phyloP scores from a whole-genome alignment of 2,888 invertebrate genomes.

The Eustalomyia histrio region DNA sequence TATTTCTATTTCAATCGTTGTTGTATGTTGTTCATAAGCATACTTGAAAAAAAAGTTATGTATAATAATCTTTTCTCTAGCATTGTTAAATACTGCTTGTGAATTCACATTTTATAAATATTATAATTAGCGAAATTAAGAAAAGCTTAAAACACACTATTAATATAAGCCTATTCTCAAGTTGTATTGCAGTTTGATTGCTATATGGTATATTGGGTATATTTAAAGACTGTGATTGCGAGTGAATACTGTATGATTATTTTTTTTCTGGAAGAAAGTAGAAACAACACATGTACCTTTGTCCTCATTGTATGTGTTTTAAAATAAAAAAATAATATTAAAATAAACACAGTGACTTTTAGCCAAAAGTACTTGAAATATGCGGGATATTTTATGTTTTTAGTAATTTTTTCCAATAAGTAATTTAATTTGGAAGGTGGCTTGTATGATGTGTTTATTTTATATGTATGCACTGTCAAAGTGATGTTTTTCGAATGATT shows the following conservation, averaged over 20 bases:
- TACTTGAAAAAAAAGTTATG: too few species aligned
- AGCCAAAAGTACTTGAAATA: slow-evolving; percentile 39
- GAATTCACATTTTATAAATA: too few species aligned
- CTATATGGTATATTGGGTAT: too few species aligned
- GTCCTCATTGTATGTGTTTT: slow-evolving; percentile 4
- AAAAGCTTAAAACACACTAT: too few species aligned
- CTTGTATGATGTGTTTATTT: slow-evolving; percentile 43
- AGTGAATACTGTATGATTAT: slow-evolving; percentile 48
- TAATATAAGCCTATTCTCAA: too few species aligned
- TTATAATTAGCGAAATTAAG: too few species aligned
- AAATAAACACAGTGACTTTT: not conserved
- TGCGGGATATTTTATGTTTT: slow-evolving; percentile 30
- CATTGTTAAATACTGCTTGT: too few species aligned
- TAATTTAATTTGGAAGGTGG: not conserved
- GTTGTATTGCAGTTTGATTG: too few species aligned
- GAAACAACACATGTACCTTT: slow-evolving; percentile 22
- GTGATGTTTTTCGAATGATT: slow-evolving; percentile 36
- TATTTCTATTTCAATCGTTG: too few species aligned
- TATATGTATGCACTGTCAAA: slow-evolving; percentile 42
- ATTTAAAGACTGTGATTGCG: not conserved
- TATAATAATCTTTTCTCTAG: too few species aligned
- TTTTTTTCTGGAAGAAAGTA: slow-evolving; percentile 1
- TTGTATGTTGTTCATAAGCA: too few species aligned
- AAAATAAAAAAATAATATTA: not conserved
- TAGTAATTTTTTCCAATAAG: slow-evolving; percentile 2